These are phyloP conservation scores for Mesorhabditis spiculigera DNA, from an alignment of 2,888 invertebrate genomes.

Conservation along the genomic window DNA sequence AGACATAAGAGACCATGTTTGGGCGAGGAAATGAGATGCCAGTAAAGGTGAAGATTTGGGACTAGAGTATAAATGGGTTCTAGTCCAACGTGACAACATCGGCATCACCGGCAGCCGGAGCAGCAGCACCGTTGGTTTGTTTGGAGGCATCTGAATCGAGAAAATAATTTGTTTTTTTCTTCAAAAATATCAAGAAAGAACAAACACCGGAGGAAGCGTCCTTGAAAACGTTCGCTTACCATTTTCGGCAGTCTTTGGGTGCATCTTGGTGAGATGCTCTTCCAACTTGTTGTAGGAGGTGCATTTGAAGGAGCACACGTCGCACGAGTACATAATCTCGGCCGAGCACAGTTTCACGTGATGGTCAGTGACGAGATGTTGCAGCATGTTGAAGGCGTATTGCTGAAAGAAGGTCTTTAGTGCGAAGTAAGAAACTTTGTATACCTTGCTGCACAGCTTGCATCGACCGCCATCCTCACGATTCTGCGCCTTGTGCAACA, in stretches of 20 bases:
- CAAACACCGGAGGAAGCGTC: too few relatives aligned
- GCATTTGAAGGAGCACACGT: constrained; percentile 46
- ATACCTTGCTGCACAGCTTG: constrained; percentile 87
- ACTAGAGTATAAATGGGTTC: too few relatives aligned
- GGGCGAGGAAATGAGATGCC: too few relatives aligned
- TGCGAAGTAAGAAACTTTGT: neutral
- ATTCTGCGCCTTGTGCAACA: constrained; percentile 91
- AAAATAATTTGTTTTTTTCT: too few relatives aligned
- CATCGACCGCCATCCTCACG: constrained; percentile 89
- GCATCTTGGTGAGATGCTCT: constrained; percentile 41
- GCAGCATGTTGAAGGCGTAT: constrained; percentile 58
- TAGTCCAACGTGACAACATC: too few relatives aligned
- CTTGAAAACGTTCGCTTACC: neutral
- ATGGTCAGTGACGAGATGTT: constrained; percentile 56
- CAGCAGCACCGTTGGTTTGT: too few relatives aligned
- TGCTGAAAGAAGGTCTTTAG: constrained; percentile 33
- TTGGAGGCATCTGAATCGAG: too few relatives aligned
- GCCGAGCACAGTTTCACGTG: constrained; percentile 53
- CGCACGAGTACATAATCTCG: constrained; percentile 55
- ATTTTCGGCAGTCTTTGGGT: constrained; percentile 42
- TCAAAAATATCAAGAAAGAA: too few relatives aligned
- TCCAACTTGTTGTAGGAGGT: constrained; percentile 50
- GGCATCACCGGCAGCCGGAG: too few relatives aligned
- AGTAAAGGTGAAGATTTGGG: too few relatives aligned
- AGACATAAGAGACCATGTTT: too few relatives aligned